phyloP scores from a whole-genome alignment of 2,113 vertebrate species.

The Gadus chalcogrammus region DNA sequence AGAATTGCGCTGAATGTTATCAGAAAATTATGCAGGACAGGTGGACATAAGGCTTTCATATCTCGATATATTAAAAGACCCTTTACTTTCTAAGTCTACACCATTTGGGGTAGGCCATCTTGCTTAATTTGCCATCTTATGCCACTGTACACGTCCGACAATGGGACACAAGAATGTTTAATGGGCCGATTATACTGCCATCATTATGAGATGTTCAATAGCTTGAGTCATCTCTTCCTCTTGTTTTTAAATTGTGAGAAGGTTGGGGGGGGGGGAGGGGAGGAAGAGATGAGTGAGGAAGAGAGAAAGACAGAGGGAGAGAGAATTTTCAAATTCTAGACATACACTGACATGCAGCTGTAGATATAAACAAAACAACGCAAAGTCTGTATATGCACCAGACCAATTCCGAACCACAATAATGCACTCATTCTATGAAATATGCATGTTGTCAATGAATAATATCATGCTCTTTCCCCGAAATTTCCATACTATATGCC shows the following conservation, averaged over 20 bases:
- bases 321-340: no score
- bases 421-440: no score
- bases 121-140: constrained; percentile 68
- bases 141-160: constrained; percentile 58
- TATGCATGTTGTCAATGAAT: no score
- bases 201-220: constrained; percentile 64
- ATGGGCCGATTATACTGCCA: constrained; percentile 58
- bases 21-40: constrained; percentile 66
- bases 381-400: no score
- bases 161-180: constrained; percentile 60
- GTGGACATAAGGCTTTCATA: constrained; percentile 53
- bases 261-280: not conserved
- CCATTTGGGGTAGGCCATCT: constrained; percentile 54
- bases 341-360: no score
- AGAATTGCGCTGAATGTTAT: constrained; percentile 68
- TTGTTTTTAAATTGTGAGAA: constrained; percentile 26
- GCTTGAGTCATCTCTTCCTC: constrained; percentile 29
- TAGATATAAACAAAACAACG: no score
- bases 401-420: no score
- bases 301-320: constrained; percentile 9
- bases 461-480: no score
- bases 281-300: not conserved
- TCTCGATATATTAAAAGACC: constrained; percentile 58
- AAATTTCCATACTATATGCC: no score
- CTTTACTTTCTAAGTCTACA: constrained; percentile 55